Base-by-base conservation (phyloP, 2,888 invertebrate species). In the Scrobipalpa atriplicella region DNA sequence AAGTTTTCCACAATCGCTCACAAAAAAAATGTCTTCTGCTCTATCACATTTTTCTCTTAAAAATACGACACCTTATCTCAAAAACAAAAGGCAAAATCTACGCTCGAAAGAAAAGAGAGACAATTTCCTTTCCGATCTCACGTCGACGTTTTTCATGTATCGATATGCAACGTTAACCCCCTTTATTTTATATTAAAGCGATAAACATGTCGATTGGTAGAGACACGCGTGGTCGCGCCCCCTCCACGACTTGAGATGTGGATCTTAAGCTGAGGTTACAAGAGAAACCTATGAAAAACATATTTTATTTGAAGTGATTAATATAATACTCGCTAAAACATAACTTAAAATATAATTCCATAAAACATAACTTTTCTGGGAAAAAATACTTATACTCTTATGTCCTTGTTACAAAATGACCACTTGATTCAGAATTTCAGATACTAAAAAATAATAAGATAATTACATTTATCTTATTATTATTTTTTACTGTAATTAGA, bases 131-230 rank as follows among this genome's bases (percentile, higher is more conserved):
- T 84, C 73, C 68, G 75, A 80, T 84, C 74, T 77, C 77, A 78
- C 82, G 83, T 84, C 78, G 79, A 81, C 83, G 83, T 89, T 89
- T 87, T 86, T 89, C 87, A 85, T 89, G 80, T 84, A 87, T 87
- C 84, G 88, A 82, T 88, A 86, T 84, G 75, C 73, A 73, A 77
- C 77, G 79, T 85, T 89, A 80, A 79, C 80, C 79, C 89, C 87
- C 87, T 91, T 91, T 92, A 90, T 92, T 91, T 92, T 90, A 92
- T 92, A 92, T 92, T 90, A 92, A 92, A 85, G 90, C 90, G 92
- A 92, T 92, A 92, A 92, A 92, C 91, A 92, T 92, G 92, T 90
- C 92, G 92, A 91, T 92, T 86, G 84, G 78, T 80, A 83, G 84
- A 85, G 82, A 82, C 86, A 90, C 87, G 92, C 90, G 83, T 86